Conservation (phyloP, 2,797 vertebrate genomes). For the Xerus rutilus region DNA sequence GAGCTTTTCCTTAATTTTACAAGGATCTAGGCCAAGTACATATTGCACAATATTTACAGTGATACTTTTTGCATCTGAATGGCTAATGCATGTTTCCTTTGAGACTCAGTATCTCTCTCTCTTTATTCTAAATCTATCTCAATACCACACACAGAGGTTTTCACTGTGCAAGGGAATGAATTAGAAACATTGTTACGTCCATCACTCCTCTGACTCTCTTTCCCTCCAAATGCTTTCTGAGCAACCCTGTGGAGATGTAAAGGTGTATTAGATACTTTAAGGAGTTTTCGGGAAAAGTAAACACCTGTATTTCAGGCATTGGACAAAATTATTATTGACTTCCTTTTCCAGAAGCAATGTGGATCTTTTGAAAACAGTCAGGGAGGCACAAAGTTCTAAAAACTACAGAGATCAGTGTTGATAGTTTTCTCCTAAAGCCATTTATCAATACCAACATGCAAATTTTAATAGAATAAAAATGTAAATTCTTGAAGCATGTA, state of each 20-base stretch:
- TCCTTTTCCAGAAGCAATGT: not conserved
- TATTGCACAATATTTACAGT: no score
- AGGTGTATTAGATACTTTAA: not conserved
- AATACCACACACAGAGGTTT: not conserved
- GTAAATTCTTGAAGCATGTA: not conserved
- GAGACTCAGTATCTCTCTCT: no score
- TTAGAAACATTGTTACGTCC: not conserved
- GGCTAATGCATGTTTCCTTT: no score
- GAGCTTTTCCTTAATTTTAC: no score
- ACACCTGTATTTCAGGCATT: not conserved
- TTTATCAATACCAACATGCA: not conserved
- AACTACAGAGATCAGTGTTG: not conserved
- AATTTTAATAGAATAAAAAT: not conserved
- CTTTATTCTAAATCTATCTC: no score
- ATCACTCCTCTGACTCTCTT: not conserved
- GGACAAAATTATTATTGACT: not conserved
- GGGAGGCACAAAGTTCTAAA: not conserved
- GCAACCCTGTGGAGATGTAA: not conserved
- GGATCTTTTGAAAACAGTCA: conserved; percentile 27
- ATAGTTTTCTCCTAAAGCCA: not conserved
- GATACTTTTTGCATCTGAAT: no score
- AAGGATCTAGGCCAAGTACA: no score
- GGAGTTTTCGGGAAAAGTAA: not conserved
- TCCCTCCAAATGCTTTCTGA: not conserved
- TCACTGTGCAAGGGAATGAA: not conserved